Evolutionary conservation across 2,113 vertebrate species (phyloP).

Genomic region (Lutjanus erythropterus): DNA sequence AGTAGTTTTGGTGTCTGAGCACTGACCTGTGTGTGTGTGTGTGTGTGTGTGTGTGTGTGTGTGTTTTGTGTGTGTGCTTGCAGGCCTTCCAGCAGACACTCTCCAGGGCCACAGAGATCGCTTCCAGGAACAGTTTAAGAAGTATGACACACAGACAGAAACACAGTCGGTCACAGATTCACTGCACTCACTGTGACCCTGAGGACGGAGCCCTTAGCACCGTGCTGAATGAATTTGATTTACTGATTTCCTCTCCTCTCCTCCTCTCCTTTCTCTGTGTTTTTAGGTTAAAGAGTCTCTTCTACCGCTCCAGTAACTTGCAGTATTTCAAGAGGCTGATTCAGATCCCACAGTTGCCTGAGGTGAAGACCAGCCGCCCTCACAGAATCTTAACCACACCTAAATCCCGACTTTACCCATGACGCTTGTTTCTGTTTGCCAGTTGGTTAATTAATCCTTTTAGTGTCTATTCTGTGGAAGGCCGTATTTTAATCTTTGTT

Average conservation of each 20-base stretch:
- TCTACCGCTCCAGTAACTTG: slow-evolving; percentile 98
- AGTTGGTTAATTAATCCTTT: not conserved
- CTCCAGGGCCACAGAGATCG: slow-evolving; percentile 98
- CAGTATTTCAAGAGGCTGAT: slow-evolving; percentile 98
- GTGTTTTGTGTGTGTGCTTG: slow-evolving; percentile 34
- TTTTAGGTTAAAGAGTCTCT: slow-evolving; percentile 94
- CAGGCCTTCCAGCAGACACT: slow-evolving; percentile 97
- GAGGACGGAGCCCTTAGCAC: slow-evolving; percentile 11
- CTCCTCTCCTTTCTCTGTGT: not conserved
- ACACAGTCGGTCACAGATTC: slow-evolving; percentile 33
- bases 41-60: slow-evolving; percentile 14
- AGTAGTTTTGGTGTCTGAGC: not conserved
- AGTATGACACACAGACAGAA: slow-evolving; percentile 81
- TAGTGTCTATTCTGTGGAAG: too few relatives aligned
- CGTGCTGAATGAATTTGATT: slow-evolving; percentile 22
- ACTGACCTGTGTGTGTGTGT: slow-evolving; percentile 22
- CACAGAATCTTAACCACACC: not conserved
- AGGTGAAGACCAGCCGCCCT: slow-evolving; percentile 87
- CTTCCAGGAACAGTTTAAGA: slow-evolving; percentile 98
- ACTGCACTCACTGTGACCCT: slow-evolving; percentile 4
- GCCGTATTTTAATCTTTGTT: too few relatives aligned
- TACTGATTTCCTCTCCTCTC: not conserved
- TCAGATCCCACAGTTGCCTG: slow-evolving; percentile 97
- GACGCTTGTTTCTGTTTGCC: not conserved
- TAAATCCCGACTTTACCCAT: not conserved